A percentile compares a stretch with the other conserved stretches of the same genome.
Evolutionary conservation across 2,797 vertebrate species (phyloP).

Genomic region (Gymnoscopelus braueri): DNA sequence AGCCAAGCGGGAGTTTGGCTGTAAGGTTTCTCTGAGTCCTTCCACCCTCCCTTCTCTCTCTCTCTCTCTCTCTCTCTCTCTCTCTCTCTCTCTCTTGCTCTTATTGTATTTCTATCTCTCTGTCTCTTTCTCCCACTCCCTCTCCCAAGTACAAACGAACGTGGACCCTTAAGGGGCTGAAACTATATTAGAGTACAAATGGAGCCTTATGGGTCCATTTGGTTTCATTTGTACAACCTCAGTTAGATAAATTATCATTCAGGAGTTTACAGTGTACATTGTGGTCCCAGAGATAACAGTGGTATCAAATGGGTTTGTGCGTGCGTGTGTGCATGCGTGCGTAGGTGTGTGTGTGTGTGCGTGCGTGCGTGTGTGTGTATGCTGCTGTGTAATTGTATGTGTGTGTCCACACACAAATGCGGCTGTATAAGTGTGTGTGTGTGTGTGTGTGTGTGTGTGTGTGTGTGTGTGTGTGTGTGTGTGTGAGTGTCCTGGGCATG

Average conservation of each 20-base stretch:
- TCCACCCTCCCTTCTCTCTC: not conserved
- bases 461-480: not conserved
- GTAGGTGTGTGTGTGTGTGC: conserved; percentile 2
- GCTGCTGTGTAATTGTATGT: not conserved
- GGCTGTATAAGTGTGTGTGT: not conserved
- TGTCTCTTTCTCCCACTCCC: too few species aligned
- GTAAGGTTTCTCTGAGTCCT: not conserved
- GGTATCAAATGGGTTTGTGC: not conserved
- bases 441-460: not conserved
- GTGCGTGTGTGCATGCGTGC: not conserved
- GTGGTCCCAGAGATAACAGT: too few species aligned
- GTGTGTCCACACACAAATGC: not conserved
- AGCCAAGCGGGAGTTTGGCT: not conserved
- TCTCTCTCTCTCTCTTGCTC: too few species aligned
- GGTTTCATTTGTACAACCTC: too few species aligned
- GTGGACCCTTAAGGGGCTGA: too few species aligned
- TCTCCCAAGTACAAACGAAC: too few species aligned
- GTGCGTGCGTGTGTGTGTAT: too few species aligned
- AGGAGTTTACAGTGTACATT: too few species aligned
- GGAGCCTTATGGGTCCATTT: too few species aligned
- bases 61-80: not conserved
- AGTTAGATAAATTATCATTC: too few species aligned
- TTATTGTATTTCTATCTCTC: too few species aligned
- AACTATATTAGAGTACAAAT: too few species aligned
- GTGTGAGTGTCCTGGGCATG: not conserved